phyloP scores from a whole-genome alignment of 2,888 invertebrate genomes.

The Tupiocoris notatus region DNA sequence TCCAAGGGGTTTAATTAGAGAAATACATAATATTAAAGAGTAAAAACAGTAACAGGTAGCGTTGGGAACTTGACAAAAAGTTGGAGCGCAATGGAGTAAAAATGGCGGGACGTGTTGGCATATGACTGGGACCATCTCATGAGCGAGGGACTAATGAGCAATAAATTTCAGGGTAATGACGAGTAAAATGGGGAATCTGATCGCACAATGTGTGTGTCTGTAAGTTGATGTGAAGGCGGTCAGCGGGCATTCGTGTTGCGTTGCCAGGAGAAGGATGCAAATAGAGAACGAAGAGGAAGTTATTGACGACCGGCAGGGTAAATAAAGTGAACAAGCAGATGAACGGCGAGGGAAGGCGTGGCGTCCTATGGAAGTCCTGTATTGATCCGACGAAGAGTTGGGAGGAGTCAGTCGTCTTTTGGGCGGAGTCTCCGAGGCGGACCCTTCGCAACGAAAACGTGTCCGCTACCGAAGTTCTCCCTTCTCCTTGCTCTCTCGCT shows the following conservation, averaged over 20 bases:
- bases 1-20: no score
- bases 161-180: constrained; percentile 34
- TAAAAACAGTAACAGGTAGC: no score
- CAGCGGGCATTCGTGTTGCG: no score
- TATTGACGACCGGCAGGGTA: constrained; percentile 8
- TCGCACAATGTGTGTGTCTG: constrained; percentile 3
- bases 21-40: no score
- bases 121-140: no score
- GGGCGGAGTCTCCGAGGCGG: not conserved
- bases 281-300: no score
- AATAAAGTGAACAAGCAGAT: not conserved
- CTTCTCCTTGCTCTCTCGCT: constrained; percentile 27
- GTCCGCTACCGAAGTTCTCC: not conserved
- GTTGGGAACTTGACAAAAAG: no score
- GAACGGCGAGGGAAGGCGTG: constrained; percentile 7
- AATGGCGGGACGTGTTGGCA: no score
- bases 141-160: constrained; percentile 13
- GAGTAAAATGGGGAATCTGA: constrained; percentile 11
- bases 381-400: constrained; percentile 32
- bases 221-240: no score
- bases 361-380: constrained; percentile 26
- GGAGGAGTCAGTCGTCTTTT: constrained; percentile 11
- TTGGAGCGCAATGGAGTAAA: no score
- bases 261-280: no score
- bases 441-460: constrained; percentile 8